phyloP scores from a whole-genome alignment of 1,140 invertebrate species.

The Orchesella cincta region DNA sequence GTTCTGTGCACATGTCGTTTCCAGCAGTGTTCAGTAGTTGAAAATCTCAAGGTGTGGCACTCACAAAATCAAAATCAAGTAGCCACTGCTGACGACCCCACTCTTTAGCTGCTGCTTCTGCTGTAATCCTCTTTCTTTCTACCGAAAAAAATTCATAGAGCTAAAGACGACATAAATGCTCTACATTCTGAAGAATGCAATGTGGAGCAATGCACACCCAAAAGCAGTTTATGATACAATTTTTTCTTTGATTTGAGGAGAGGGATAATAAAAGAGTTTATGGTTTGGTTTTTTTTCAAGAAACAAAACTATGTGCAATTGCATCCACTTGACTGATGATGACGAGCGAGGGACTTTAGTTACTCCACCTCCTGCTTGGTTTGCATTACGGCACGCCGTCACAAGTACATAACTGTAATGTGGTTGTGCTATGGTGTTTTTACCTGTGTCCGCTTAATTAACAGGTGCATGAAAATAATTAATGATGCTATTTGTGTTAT shows the following conservation, averaged over 20 bases:
- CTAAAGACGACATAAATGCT: too few relatives aligned
- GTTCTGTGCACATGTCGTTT: slow-evolving; percentile 44
- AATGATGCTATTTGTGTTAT: slow-evolving; percentile 30
- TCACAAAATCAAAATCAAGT: slow-evolving; percentile 40
- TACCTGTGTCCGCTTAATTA: slow-evolving; percentile 15
- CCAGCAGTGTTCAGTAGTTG: slow-evolving; percentile 42
- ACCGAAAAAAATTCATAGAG: too few relatives aligned
- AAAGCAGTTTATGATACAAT: too few relatives aligned
- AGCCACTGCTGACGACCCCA: slow-evolving; percentile 38
- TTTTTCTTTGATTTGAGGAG: too few relatives aligned
- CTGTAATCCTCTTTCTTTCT: too few relatives aligned
- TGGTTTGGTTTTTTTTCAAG: neutral
- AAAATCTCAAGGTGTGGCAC: slow-evolving; percentile 44
- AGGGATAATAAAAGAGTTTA: too few relatives aligned
- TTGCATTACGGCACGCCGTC: neutral
- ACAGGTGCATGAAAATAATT: slow-evolving; percentile 30
- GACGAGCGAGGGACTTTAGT: neutral
- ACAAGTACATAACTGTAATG: slow-evolving; percentile 28
- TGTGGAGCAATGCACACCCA: too few relatives aligned
- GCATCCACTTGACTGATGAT: neutral
- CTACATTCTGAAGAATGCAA: too few relatives aligned
- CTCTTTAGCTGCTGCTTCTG: too few relatives aligned
- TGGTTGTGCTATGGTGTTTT: neutral
- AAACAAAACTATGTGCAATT: neutral
- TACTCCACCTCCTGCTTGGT: slow-evolving; percentile 8